Base-by-base conservation (phyloP, 2,888 invertebrate species). In the Augochlorella aurata region DNA sequence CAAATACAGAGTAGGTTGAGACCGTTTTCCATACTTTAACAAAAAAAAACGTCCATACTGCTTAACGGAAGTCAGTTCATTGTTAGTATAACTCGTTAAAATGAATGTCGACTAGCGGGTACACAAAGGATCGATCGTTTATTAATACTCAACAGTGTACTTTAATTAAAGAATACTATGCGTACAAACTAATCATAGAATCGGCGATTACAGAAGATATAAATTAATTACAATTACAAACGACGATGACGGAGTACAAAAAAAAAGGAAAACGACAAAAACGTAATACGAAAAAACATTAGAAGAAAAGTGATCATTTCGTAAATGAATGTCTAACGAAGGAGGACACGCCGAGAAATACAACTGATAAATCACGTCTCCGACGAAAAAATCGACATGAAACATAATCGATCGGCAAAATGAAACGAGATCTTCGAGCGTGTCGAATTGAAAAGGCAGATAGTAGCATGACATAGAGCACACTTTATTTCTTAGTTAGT, bases 401-500 rank as follows among this genome's bases (percentile, higher is more conserved):
- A 63, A 63, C 16, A 9, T 63, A 38, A 38, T 18, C 16, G 18
- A 38, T 16, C 38, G 38, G 38, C 38, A 38, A 63, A 63, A 10
- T 9, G 18, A 63, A 63, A 18, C 29, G 38, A 63, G 38, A 63
- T 38, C 38, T 49, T 49, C 49, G 49, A 49, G 63, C 18, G n/a
- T 45, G n/a, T 66, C n/a, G 66, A n/a, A 38, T 47, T 47, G 67
- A 47, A 67, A 47, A 67, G 38, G 44, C 65, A 65, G 18, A 65
- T 44, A 50, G 45, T 84, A 84, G 84, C 84, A 83, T 91, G 93
- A 93, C 93, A 93, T 92, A 93, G 92, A 93, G 92, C 92, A 93
- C 93, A 93, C 92, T 93, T 93, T 93, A 93, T 93, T 93, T 91
- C 89, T 91, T 91, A 92, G 91, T 92, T 91, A 90, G 90, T 91